Evolutionary conservation across 2,113 vertebrate genomes (phyloP).

Genomic region (Xyliphius kryptos): DNA sequence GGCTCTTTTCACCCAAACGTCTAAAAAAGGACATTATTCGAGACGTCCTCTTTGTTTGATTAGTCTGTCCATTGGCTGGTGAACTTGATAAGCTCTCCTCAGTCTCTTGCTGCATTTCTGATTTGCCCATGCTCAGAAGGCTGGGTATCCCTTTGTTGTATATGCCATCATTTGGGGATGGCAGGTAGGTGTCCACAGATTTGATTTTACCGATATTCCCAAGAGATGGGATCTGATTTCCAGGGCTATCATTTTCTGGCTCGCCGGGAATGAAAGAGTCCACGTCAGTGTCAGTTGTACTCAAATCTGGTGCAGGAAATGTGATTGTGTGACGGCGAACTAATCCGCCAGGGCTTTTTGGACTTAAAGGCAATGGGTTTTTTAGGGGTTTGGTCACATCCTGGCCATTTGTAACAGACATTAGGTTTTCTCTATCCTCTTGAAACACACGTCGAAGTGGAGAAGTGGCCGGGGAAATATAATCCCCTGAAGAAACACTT

Average conservation of each 20-base stretch:
- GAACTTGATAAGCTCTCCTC: too few species aligned
- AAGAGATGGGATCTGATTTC: slow-evolving; percentile 27
- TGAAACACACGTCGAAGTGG: slow-evolving; percentile 43
- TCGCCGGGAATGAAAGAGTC: neutral
- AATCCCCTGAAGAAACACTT: slow-evolving; percentile 56
- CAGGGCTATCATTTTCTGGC: slow-evolving; percentile 15
- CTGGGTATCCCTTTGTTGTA: too few species aligned
- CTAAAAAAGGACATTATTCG: slow-evolving; percentile 60
- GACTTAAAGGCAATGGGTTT: slow-evolving; percentile 12
- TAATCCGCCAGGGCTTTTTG: slow-evolving; percentile 35
- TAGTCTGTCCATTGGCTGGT: slow-evolving; percentile 22
- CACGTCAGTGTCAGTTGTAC: slow-evolving; percentile 21
- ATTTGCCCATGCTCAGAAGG: too few species aligned
- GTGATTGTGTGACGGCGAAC: slow-evolving; percentile 54
- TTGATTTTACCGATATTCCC: slow-evolving; percentile 33
- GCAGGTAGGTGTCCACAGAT: slow-evolving; percentile 33
- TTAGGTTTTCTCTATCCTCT: slow-evolving; percentile 47
- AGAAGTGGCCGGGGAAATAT: slow-evolving; percentile 1
- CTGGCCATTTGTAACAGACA: slow-evolving; percentile 42
- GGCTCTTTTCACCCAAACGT: slow-evolving; percentile 57
- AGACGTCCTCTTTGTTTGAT: slow-evolving; percentile 42
- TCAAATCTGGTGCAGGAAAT: slow-evolving; percentile 44
- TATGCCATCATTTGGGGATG: slow-evolving; percentile 8
- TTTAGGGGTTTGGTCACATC: slow-evolving; percentile 44
- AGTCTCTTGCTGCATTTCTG: too few species aligned